These are phyloP conservation scores for Catagonus wagneri DNA, from an alignment of 2,113 vertebrate species.

Conservation along the genomic window DNA sequence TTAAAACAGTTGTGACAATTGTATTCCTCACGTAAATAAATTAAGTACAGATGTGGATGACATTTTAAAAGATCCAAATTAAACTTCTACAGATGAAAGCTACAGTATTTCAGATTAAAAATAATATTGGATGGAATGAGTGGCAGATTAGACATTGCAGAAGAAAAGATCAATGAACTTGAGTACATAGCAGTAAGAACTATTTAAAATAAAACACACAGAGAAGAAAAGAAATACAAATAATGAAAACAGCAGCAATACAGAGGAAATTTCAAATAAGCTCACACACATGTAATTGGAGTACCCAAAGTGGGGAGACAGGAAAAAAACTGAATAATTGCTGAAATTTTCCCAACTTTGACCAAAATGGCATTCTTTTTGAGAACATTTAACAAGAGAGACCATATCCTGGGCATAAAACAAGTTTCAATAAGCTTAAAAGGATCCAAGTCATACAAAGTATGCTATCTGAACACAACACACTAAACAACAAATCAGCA, in stretches of 20 bases:
- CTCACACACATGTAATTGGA: neutral
- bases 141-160: neutral
- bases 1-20: neutral
- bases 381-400: conserved; percentile 8
- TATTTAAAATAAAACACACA: conserved; percentile 37
- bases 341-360: conserved; percentile 27
- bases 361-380: conserved; percentile 22
- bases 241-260: neutral
- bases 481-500: conserved; percentile 47
- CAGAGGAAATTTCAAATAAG: neutral
- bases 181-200: neutral
- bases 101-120: neutral
- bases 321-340: neutral
- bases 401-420: neutral
- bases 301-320: neutral
- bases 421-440: conserved; percentile 29
- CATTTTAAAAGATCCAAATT: neutral
- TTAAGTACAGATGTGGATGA: conserved; percentile 18
- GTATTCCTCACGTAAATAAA: neutral
- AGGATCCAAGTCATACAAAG: neutral
- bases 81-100: conserved; percentile 27
- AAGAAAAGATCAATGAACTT: conserved; percentile 39
- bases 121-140: neutral
- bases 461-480: neutral
- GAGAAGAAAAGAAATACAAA: neutral